phyloP scores from a whole-genome alignment of 2,113 vertebrate species.

The Mesocricetus auratus region DNA sequence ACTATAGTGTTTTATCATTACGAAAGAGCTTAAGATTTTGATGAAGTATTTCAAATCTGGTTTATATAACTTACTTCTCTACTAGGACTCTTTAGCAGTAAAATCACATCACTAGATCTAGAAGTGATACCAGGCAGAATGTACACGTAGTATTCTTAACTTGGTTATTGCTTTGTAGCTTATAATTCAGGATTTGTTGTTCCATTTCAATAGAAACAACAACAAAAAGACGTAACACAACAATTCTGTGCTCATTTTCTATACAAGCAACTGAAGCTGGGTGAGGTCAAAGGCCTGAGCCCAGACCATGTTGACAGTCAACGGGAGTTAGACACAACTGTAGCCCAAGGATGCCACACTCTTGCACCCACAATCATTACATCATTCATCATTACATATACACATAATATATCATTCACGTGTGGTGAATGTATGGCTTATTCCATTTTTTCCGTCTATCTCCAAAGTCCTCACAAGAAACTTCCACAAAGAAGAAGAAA shows the following conservation, averaged over 20 bases:
- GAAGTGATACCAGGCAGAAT: background rate
- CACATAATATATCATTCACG: background rate
- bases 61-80: background rate
- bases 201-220: background rate
- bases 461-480: background rate
- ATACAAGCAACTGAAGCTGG: background rate
- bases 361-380: background rate
- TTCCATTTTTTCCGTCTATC: background rate
- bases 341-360: background rate
- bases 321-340: background rate
- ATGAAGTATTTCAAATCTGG: slow-evolving; percentile 15
- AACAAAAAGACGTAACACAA: background rate
- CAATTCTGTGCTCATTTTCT: background rate
- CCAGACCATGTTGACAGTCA: background rate
- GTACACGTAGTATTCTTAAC: slow-evolving; percentile 14
- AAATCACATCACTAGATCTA: background rate
- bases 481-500: background rate
- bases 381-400: background rate
- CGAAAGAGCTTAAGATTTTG: background rate
- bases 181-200: background rate
- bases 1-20: background rate
- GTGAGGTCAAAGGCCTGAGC: background rate
- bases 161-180: background rate
- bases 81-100: background rate
- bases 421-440: background rate